Conservation (phyloP, 2,113 vertebrate species). For the Melanostigma gelatinosum region DNA sequence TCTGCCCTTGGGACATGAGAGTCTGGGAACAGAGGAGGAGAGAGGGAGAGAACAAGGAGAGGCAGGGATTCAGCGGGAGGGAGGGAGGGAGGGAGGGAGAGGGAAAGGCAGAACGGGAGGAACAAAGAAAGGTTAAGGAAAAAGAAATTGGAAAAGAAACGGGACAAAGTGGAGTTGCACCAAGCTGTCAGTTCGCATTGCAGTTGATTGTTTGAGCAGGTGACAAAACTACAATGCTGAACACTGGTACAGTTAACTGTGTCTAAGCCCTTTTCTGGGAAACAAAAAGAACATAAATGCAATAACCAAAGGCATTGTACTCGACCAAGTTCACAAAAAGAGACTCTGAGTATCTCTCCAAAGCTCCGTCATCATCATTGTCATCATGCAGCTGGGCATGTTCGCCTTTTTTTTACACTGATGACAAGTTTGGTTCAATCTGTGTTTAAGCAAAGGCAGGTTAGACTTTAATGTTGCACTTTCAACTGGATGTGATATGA, state of each 20-base stretch:
- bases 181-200: constrained; percentile 82
- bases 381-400: constrained; percentile 55
- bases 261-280: constrained; percentile 66
- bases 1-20: constrained; percentile 90
- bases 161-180: constrained; percentile 80
- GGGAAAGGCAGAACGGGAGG: constrained; percentile 35
- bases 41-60: constrained; percentile 56
- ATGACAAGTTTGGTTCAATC: constrained; percentile 65
- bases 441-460: constrained; percentile 74
- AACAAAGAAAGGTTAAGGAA: constrained; percentile 68
- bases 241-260: constrained; percentile 77
- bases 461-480: constrained; percentile 68
- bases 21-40: constrained; percentile 68
- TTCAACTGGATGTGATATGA: constrained; percentile 78
- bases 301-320: constrained; percentile 70
- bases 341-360: constrained; percentile 49
- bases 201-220: constrained; percentile 79
- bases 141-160: constrained; percentile 66
- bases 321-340: constrained; percentile 53
- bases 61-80: constrained; percentile 42
- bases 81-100: constrained; percentile 46
- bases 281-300: constrained; percentile 75
- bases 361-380: constrained; percentile 55
- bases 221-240: constrained; percentile 79
- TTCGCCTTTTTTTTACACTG: constrained; percentile 47